Conservation (phyloP, 1,140 invertebrate species). For the Pseudomyrmex flavicornis region DNA sequence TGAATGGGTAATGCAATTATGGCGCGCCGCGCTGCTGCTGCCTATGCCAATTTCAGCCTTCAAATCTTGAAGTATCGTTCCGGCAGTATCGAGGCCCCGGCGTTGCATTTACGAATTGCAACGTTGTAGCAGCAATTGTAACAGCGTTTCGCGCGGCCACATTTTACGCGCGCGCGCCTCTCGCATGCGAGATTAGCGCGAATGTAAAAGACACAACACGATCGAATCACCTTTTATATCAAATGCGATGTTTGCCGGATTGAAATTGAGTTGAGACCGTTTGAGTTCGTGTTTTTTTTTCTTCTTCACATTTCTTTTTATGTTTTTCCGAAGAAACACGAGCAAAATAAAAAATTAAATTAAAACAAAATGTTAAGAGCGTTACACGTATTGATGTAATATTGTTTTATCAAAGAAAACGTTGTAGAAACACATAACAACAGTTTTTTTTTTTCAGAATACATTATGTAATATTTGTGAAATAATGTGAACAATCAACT, state of each 20-base stretch:
- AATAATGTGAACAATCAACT: not conserved
- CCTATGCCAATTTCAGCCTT: conserved; percentile 1
- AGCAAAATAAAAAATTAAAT: too few species aligned
- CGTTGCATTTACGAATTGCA: conserved; percentile 18
- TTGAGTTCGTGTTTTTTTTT: too few species aligned
- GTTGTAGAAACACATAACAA: too few species aligned
- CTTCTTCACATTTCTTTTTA: not conserved
- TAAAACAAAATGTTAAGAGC: too few species aligned
- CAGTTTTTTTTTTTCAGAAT: too few species aligned
- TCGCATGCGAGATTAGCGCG: conserved; percentile 33
- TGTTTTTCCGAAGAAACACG: too few species aligned
- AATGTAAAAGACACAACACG: not conserved
- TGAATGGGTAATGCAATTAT: conserved; percentile 52
- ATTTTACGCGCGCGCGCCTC: conserved; percentile 30
- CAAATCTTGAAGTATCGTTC: conserved; percentile 33
- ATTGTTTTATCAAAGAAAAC: too few species aligned
- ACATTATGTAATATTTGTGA: too few species aligned
- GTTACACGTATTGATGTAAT: too few species aligned
- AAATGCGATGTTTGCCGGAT: not conserved
- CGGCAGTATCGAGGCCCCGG: not conserved
- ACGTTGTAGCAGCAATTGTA: not conserved
- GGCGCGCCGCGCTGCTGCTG: not conserved
- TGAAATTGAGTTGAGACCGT: too few species aligned
- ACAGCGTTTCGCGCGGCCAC: too few species aligned
- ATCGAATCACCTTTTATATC: not conserved